Base-by-base conservation (phyloP, 2,888 invertebrate genomes). In the Phaonia tiefii region DNA sequence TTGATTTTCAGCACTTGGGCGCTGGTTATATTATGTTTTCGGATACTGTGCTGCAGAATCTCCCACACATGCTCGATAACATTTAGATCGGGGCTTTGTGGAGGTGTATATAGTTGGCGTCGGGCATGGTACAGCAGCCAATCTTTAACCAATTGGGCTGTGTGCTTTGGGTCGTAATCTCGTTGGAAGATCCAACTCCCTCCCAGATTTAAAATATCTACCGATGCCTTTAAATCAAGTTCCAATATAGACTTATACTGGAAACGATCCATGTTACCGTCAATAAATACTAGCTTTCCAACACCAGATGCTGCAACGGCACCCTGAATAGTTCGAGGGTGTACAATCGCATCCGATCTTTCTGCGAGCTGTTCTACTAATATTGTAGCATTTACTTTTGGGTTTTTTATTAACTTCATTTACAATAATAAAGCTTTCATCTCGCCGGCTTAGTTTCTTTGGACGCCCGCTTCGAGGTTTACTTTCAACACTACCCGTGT, bases 201-300 rank as follows among this genome's bases (percentile, higher is more conserved):
- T 74, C 44, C 4, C n/a, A n/a, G n/a, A n/a, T n/a, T n/a, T n/a
- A n/a, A n/a, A n/a, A n/a, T n/a, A n/a, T n/a, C n/a, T n/a, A 67
- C 74, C 7, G 11, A 66, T 46, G 26, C 17, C 46, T 66, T n/a
- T 56, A 67, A 54, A 67, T 74, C 44, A 26, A 67, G 42, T 44
- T 82, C 82, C 15, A 77, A 77, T 75, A 82, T 83, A 22, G 69
- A 66, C 31, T 83, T 80, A 15, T 85, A 85, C 13, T 76, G 67
- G 25, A 77, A 60, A 15, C 83, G 82, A 39, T 85, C 78, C 77
- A 84, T 84, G 70, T 51, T 83, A n/a, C 77, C 77, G 22, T 85
- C 79, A 17, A 84, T 79, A 67, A 84, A 82, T 8, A 79, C 81
- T 25, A 86, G 37, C 17, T 44, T 26, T 25, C 66, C 70, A n/a